Conservation (phyloP, 2,888 invertebrate species). For the Callosobruchus maculatus region DNA sequence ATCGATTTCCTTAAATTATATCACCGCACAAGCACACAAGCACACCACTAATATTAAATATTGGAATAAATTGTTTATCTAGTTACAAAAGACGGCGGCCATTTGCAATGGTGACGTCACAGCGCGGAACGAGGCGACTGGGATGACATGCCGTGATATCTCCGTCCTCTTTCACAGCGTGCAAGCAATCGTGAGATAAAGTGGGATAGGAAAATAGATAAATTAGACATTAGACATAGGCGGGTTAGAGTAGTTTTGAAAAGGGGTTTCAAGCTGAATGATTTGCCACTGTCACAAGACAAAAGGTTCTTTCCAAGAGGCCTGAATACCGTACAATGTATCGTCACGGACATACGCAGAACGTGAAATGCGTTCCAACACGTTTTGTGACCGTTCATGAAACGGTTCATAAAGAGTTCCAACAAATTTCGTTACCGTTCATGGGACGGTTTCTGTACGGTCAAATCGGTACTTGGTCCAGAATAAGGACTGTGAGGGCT, state of each 20-base stretch:
- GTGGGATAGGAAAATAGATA: conserved; percentile 2
- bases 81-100: conserved; percentile 46
- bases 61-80: conserved; percentile 41
- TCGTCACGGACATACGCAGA: too few species aligned
- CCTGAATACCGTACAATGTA: too few species aligned
- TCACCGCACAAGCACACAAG: conserved; percentile 42
- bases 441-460: too few species aligned
- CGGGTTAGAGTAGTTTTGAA: conserved; percentile 1
- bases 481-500: too few species aligned
- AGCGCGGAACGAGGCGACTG: background rate
- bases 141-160: conserved; percentile 1
- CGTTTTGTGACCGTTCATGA: too few species aligned
- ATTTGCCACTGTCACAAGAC: too few species aligned
- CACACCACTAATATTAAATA: conserved; percentile 41
- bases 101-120: conserved; percentile 50
- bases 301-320: too few species aligned
- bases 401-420: too few species aligned
- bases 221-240: conserved; percentile 11
- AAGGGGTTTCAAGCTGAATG: background rate
- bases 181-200: background rate
- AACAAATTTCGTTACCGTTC: too few species aligned
- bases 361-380: too few species aligned
- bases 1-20: conserved; percentile 36
- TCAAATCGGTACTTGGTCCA: too few species aligned
- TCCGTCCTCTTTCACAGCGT: conserved; percentile 3